Base-by-base conservation (phyloP, 2,888 invertebrate genomes). In the Drosophila algonquin region DNA sequence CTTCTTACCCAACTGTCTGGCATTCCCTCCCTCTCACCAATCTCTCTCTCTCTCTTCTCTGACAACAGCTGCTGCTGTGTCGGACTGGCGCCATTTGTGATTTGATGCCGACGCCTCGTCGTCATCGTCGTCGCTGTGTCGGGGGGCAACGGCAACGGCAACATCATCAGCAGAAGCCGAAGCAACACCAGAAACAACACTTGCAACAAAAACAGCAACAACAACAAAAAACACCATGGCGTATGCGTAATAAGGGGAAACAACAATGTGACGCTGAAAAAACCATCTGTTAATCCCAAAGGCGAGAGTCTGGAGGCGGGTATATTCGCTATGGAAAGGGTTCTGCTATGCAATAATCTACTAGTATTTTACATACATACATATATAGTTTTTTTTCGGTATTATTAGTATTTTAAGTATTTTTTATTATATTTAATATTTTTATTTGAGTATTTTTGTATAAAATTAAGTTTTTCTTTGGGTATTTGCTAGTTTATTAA, bases 51-150 rank as follows among this genome's bases (percentile, higher is more conserved):
- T 24, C 27, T 27, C 7, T 14, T 16, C 24, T 47, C 58, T 48
- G 51, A 51, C 55, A 52, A 54, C 51, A 55, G 63, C 73, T 58
- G 63, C 50, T 40, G 40, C 40, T 56, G 65, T 67, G 64, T 58
- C 58, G 52, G 71, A 63, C 62, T 82, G 81, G 81, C 82, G 82
- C 82, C 82, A 79, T 83, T 82, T 80, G 58, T 73, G 77, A 82
- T 86, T 82, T 79, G 87, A 73, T 78, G 83, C 73, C 62, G 68
- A 70, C 76, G 75, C 53, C 53, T 53, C 63, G 50, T 44, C 59
- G 61, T 40, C 30, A 46, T 73, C 53, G 57, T 52, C 63, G 52
- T 35, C 51, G 47, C 2, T 8, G 27, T 40, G 71, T 48, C 45
- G 71, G 60, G 32, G 50, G 50, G 16, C 27, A 27, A 27, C 27